These are phyloP conservation scores for Macaria liturata DNA, from an alignment of 2,888 invertebrate species.

Conservation along the genomic window DNA sequence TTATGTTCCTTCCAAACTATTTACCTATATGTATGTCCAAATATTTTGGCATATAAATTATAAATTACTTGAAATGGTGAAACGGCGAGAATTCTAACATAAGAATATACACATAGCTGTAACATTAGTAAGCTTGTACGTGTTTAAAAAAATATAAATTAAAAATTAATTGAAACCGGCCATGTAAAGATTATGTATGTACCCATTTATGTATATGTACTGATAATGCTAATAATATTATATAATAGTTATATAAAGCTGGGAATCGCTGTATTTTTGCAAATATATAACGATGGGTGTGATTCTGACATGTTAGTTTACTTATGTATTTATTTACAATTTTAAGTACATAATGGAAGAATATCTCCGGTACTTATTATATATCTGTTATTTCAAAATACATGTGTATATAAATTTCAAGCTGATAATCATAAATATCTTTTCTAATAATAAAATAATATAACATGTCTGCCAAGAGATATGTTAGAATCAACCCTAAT, in stretches of 20 bases:
- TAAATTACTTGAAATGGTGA: slow-evolving; percentile 18
- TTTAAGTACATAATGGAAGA: too few species aligned
- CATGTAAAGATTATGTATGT: slow-evolving; percentile 53
- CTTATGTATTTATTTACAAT: too few species aligned
- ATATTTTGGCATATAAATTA: slow-evolving; percentile 1
- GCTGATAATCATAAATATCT: too few species aligned
- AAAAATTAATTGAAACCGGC: slow-evolving; percentile 70
- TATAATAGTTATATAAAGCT: slow-evolving; percentile 47
- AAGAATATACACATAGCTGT: slow-evolving; percentile 64
- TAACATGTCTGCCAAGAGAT: too few species aligned
- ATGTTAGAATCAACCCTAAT: too few species aligned
- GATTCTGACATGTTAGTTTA: background rate
- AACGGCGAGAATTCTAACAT: slow-evolving; percentile 18
- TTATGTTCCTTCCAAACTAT: too few species aligned
- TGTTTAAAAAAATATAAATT: slow-evolving; percentile 48
- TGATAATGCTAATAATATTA: slow-evolving; percentile 58
- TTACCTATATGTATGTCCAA: too few species aligned
- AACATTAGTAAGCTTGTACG: slow-evolving; percentile 48
- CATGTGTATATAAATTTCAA: too few species aligned
- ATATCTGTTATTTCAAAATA: too few species aligned
- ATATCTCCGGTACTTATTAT: too few species aligned
- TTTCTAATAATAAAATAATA: too few species aligned
- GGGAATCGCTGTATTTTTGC: slow-evolving; percentile 74
- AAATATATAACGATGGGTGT: slow-evolving; percentile 34
- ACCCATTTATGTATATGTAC: slow-evolving; percentile 51